Conservation (phyloP, 2,888 invertebrate genomes). For the Meteorus colon region DNA sequence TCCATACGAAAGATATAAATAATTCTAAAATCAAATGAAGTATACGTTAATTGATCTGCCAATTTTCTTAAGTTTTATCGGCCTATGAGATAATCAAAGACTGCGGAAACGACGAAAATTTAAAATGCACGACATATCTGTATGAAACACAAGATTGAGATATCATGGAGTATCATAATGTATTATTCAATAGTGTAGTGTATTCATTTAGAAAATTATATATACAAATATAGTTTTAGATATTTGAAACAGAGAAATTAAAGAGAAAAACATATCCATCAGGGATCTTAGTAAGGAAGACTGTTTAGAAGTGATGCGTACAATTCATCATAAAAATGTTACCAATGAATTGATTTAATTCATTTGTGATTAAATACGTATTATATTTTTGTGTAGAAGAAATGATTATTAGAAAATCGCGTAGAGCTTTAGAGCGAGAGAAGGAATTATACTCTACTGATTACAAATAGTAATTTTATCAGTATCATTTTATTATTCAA, state of each 20-base stretch:
- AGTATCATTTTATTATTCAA: constrained; percentile 1
- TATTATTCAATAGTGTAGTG: neutral
- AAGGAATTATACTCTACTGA: neutral
- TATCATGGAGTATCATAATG: neutral
- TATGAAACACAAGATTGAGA: neutral
- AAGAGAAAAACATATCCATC: constrained; percentile 1
- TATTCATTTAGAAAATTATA: neutral
- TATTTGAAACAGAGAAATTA: constrained; percentile 2
- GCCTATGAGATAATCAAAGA: neutral
- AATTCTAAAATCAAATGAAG: constrained; percentile 7
- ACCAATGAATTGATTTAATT: neutral
- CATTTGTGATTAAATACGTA: neutral
- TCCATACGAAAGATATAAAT: neutral
- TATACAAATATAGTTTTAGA: constrained; percentile 7
- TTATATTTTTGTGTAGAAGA: neutral
- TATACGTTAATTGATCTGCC: neutral
- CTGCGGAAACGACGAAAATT: neutral
- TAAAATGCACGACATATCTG: constrained; percentile 3
- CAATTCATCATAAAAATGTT: constrained; percentile 14
- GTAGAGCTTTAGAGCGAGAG: neutral
- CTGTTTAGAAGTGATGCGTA: constrained; percentile 17
- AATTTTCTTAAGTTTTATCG: neutral
- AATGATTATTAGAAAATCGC: constrained; percentile 6
- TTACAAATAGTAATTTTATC: neutral
- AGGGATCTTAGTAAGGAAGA: neutral